These are phyloP conservation scores for Cherax destructor DNA, from an alignment of 1,140 invertebrate genomes.

Conservation along the genomic window DNA sequence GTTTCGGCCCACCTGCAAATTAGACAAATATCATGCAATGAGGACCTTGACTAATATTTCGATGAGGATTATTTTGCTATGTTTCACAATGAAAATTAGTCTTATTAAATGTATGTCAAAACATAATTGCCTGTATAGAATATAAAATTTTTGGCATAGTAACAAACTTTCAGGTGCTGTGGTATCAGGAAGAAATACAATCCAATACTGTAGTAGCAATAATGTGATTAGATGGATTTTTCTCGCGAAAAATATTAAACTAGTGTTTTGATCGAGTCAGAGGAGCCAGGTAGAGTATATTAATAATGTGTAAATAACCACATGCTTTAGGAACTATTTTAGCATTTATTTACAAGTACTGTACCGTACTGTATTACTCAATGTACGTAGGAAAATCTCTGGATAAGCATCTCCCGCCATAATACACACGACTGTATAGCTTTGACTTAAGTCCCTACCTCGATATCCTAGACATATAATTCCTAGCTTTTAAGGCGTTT, in stretches of 20 bases:
- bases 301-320: slow-evolving; percentile 36
- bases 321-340: slow-evolving; percentile 49
- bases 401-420: slow-evolving; percentile 42
- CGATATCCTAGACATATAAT: slow-evolving; percentile 52
- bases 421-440: slow-evolving; percentile 53
- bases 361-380: no score
- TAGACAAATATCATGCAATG: slow-evolving; percentile 7
- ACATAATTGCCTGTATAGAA: slow-evolving; percentile 15
- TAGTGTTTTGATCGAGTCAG: slow-evolving; percentile 42
- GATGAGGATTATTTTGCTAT: slow-evolving; percentile 27
- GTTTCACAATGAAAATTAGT: slow-evolving; percentile 31
- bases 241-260: slow-evolving; percentile 5
- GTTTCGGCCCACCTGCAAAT: slow-evolving; percentile 37
- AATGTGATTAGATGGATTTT: slow-evolving; percentile 40
- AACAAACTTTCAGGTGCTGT: slow-evolving; percentile 49
- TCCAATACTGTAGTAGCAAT: slow-evolving; percentile 54
- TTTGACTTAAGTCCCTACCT: slow-evolving; percentile 54
- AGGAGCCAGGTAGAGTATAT: slow-evolving; percentile 49
- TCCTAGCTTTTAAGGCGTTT: slow-evolving; percentile 43
- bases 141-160: slow-evolving; percentile 27
- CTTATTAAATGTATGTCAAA: slow-evolving; percentile 19
- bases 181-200: slow-evolving; percentile 51
- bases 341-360: slow-evolving; percentile 55
- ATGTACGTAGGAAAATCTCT: slow-evolving; percentile 49
- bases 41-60: not conserved